A percentile compares a stretch with the other conserved stretches of the same genome.
phyloP scores from a whole-genome alignment of 2,888 invertebrate species.

The Agapostemon virescens region DNA sequence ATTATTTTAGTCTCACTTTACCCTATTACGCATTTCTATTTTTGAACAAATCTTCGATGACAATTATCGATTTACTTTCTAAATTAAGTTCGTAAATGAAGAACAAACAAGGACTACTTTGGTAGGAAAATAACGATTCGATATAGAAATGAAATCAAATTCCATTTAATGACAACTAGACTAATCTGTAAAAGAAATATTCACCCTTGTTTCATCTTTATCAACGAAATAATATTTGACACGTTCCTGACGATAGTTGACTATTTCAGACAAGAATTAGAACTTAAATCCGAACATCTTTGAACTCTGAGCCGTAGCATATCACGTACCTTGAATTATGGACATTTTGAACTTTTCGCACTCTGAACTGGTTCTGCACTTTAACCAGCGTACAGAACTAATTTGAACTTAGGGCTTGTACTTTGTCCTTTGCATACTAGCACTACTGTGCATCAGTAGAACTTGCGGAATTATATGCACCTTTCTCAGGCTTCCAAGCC shows the following conservation, averaged over 20 bases:
- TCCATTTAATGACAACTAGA: too few species aligned
- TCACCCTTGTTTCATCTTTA: background rate
- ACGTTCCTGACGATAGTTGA: background rate
- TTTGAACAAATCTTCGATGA: too few species aligned
- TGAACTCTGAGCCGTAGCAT: background rate
- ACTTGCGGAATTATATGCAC: background rate
- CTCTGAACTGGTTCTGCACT: background rate
- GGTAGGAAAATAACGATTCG: too few species aligned
- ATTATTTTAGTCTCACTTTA: too few species aligned
- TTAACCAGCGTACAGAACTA: background rate
- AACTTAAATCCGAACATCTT: background rate
- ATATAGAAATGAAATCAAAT: too few species aligned
- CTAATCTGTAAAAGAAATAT: too few species aligned
- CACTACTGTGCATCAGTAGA: background rate
- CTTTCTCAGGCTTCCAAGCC: too few species aligned
- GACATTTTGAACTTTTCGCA: background rate
- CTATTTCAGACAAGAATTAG: background rate
- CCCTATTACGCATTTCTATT: too few species aligned
- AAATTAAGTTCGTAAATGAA: too few species aligned
- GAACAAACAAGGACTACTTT: too few species aligned
- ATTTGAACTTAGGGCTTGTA: background rate
- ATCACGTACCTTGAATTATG: background rate
- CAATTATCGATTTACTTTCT: too few species aligned
- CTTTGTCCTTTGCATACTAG: background rate
- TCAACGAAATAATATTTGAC: background rate